These are phyloP conservation scores for Tokudaia muenninki DNA, from an alignment of 2,797 vertebrate species.

Conservation along the genomic window DNA sequence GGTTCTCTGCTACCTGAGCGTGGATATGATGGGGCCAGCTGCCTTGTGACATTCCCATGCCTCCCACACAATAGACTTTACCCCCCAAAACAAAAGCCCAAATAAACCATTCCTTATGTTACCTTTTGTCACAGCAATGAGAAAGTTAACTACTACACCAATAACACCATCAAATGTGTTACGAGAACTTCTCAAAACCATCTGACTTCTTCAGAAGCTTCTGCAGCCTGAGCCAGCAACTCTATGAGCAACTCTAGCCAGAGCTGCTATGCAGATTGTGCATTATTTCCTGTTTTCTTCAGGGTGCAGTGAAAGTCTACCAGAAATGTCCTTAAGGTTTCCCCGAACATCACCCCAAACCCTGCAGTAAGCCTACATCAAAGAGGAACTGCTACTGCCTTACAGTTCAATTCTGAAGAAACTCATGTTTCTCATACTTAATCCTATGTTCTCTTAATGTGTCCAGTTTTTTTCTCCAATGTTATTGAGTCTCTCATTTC, in stretches of 20 bases:
- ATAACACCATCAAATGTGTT: not conserved
- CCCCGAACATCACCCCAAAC: not conserved
- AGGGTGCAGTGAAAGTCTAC: not conserved
- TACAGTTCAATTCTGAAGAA: not conserved
- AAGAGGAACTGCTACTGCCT: not conserved
- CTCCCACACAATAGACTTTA: not conserved
- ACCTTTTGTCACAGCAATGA: not conserved
- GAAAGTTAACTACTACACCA: not conserved
- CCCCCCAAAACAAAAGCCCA: not conserved
- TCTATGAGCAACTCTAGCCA: not conserved
- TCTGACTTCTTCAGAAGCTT: constrained; percentile 6
- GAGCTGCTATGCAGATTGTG: not conserved
- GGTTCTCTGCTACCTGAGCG: not conserved
- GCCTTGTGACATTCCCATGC: not conserved
- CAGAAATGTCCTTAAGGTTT: not conserved
- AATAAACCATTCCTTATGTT: not conserved
- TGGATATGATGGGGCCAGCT: not conserved
- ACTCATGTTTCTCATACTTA: not conserved
- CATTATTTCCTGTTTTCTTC: constrained; percentile 21
- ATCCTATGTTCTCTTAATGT: not conserved
- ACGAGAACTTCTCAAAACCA: not conserved
- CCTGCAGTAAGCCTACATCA: not conserved
- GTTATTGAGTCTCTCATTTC: not conserved
- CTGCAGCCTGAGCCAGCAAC: not conserved
- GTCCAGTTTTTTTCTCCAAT: not conserved